Evolutionary conservation across 2,888 invertebrate genomes (phyloP), one percentile per base, ranked within the genome.

Genomic region (Pristionchus mayeri): DNA sequence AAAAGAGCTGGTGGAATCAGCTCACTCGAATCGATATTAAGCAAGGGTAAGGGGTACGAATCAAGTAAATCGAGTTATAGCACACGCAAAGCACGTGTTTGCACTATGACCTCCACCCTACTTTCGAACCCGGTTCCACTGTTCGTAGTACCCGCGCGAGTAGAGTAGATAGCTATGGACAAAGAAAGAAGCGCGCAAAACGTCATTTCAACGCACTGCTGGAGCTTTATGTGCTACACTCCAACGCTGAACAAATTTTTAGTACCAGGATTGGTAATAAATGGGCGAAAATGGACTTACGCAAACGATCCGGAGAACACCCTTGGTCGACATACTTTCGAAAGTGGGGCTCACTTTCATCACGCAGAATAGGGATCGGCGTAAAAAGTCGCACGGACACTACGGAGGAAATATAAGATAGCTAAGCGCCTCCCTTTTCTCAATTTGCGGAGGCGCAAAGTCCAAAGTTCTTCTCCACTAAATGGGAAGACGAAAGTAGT

Each of bases 281-380:
- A n/a, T n/a, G n/a, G n/a, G n/a, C n/a, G n/a, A 44, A 13, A 13
- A 44, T 44, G 30, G 24, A 76, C 76, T 76, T 27, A 76, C 76
- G 76, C 76, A 76, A 27, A 76, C 48, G 48, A 76, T 50, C 0
- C 76, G 76, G 6, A 67, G 67, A 76, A 76, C 76, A 24, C 44
- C 76, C 34, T 76, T 76, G 48, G 76, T 44, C 76, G 76, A 76
- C 76, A 76, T 76, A 76, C 76, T 76, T 76, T 50, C 76, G 76
- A 76, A 48, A 76, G 67, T 67, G 67, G 67, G 60, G 27, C 60
- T 67, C 67, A 34, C 34, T 34, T 44, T 34, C 67, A 18, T 37
- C 18, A 27, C 37, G 67, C 18, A 18, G 21, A 9, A 37, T 18
- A 7, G 67, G 54, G 37, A 67, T 37, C 37, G 54, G 54, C 21